phyloP scores from a whole-genome alignment of 2,113 vertebrate species.

The Colaptes auratus region DNA sequence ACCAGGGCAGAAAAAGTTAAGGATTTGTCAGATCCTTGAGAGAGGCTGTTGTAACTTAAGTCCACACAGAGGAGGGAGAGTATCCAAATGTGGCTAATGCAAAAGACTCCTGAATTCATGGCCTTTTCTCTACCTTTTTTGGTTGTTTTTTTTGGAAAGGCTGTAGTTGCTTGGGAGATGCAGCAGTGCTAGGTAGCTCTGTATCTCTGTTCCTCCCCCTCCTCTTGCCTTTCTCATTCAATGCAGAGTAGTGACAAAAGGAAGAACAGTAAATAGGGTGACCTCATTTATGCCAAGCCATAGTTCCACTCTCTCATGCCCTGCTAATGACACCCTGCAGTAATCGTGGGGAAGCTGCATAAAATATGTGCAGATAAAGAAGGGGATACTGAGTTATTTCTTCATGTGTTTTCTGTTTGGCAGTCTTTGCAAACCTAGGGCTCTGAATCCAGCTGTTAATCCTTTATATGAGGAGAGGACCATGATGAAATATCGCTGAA shows the following conservation, averaged over 20 bases:
- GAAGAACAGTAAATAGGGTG: not conserved
- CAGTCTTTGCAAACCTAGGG: not conserved
- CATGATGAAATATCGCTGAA: not conserved
- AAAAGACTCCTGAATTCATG: not conserved
- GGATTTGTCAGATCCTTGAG: not conserved
- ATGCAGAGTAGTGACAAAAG: not conserved
- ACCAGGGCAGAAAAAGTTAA: not conserved
- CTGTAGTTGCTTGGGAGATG: not conserved
- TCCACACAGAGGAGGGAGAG: not conserved
- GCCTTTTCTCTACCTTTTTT: not conserved
- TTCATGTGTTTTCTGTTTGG: not conserved
- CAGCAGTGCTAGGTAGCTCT: not conserved
- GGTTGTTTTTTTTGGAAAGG: not conserved
- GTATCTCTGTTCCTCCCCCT: not conserved
- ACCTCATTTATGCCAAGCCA: not conserved
- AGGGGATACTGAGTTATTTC: not conserved
- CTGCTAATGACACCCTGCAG: not conserved
- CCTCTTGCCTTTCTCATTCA: not conserved
- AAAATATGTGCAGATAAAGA: not conserved
- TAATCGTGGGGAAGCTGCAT: not conserved
- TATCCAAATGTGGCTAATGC: not conserved
- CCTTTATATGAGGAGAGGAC: conserved; percentile 1
- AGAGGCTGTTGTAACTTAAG: accelerated
- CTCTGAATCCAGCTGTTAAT: not conserved
- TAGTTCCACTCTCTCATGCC: not conserved